phyloP scores from a whole-genome alignment of 2,888 invertebrate genomes.

The Drosophila antonietae region DNA sequence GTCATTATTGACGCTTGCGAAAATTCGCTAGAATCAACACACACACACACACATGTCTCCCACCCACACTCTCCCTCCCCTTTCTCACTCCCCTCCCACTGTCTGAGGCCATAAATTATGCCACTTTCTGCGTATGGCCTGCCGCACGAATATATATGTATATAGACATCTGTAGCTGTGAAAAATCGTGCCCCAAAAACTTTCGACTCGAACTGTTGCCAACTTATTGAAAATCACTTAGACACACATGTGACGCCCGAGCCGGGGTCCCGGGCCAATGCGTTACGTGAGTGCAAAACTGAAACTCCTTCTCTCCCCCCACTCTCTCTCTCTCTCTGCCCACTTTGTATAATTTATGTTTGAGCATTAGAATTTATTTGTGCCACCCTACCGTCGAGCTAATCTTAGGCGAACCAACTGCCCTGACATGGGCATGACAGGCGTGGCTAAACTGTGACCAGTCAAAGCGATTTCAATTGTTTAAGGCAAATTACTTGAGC shows the following conservation, averaged over 20 bases:
- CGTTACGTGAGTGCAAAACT: constrained; percentile 65
- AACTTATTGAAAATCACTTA: constrained; percentile 81
- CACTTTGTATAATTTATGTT: constrained; percentile 68
- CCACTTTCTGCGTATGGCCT: constrained; percentile 55
- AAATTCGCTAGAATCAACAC: constrained; percentile 62
- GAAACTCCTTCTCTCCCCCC: constrained; percentile 17
- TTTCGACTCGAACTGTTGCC: constrained; percentile 59
- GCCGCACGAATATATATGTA: constrained; percentile 46
- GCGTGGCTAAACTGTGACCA: constrained; percentile 39
- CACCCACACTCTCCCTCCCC: not conserved
- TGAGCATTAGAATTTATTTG: constrained; percentile 59
- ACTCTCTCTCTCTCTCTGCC: not conserved
- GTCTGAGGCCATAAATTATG: constrained; percentile 72
- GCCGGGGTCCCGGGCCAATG: constrained; percentile 10
- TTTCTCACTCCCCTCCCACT: not conserved
- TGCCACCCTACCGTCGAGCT: constrained; percentile 8
- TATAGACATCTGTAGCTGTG: constrained; percentile 78
- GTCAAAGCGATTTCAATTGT: constrained; percentile 34
- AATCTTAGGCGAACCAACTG: constrained; percentile 35
- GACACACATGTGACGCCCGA: constrained; percentile 73
- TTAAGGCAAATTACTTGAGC: constrained; percentile 41
- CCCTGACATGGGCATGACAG: constrained; percentile 47
- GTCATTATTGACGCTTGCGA: constrained; percentile 79
- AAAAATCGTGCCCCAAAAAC: constrained; percentile 78
- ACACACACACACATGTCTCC: constrained; percentile 44